Conservation (phyloP, 1,140 invertebrate genomes). For the Mesaphorura yosii region DNA sequence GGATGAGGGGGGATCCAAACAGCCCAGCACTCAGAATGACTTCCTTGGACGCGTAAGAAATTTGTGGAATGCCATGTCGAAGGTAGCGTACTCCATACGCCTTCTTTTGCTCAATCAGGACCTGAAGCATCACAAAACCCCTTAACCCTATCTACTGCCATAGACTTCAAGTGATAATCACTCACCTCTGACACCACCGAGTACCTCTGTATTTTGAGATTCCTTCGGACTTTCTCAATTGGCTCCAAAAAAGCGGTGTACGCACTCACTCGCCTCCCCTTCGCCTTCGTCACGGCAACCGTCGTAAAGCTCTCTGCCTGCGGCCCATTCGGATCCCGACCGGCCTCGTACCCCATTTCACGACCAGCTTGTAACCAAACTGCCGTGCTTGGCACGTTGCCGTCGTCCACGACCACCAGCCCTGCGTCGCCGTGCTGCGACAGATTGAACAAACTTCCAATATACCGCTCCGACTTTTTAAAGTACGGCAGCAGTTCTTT, state of each 20-base stretch:
- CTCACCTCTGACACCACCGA: constrained; percentile 5
- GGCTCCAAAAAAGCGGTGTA: constrained; percentile 10
- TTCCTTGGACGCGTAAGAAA: constrained; percentile 31
- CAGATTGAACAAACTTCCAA: constrained; percentile 15
- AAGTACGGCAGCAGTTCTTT: constrained; percentile 43
- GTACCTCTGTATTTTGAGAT: constrained; percentile 1
- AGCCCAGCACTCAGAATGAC: constrained; percentile 34
- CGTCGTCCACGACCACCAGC: neutral
- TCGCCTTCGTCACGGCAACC: neutral
- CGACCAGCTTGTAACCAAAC: neutral
- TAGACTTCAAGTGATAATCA: too few relatives aligned
- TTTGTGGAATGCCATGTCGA: constrained; percentile 27
- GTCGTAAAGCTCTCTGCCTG: neutral
- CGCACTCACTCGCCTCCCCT: constrained; percentile 6
- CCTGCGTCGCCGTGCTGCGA: neutral
- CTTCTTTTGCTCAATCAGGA: constrained; percentile 13
- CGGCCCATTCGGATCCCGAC: constrained; percentile 8
- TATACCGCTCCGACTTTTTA: constrained; percentile 38
- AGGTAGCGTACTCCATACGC: constrained; percentile 33
- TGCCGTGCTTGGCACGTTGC: neutral
- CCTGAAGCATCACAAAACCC: too few relatives aligned
- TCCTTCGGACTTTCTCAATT: constrained; percentile 4
- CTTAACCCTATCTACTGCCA: too few relatives aligned
- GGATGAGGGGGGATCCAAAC: constrained; percentile 33
- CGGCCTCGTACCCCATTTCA: neutral